Evolutionary conservation across 1,140 invertebrate species (phyloP), one percentile per base, ranked within the genome.

Genomic region (Phymastichus coffea): DNA sequence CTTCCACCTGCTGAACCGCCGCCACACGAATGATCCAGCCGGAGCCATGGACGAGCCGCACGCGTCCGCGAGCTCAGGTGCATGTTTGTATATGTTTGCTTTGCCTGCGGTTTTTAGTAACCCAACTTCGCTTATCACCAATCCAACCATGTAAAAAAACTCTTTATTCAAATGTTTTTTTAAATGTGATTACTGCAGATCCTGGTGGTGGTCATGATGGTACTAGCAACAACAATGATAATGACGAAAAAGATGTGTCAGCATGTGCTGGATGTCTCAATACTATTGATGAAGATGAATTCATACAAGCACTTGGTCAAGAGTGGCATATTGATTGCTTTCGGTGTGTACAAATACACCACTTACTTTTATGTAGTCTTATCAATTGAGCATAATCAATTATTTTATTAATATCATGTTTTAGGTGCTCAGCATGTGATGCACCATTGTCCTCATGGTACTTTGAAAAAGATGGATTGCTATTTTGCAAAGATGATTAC

Each of bases 401-500:
- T 46, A 41, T 53, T 35, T 57, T 3, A 38, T 22, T 56, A 25
- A 26, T 46, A 7, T 41, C 7, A 9, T 19, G 19, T 9, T 44
- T 7, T 68, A 93, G 92, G 73, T 95, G 94, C 78, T 94, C 91
- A 20, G 90, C 88, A 0, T 96, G 94, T 77, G 90, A 93, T 76
- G 83, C 83, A 10, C 82, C 87, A 41, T 78, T 96, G n/a, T 89
- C 89, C 4, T 90, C 86, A 59, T 96, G 93, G 93, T 95, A 95
- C 77, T 94, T 95, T 79, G 93, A 96, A 79, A 95, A 94, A 71
- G 88, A 92, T 76, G 93, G 93, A 0, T 71, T 93, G 40, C 80
- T 95, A 12, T 95, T 93, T 79, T 97, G 94, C 69, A 91, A 92
- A 71, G 84, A 88, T 66, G 93, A 97, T 75, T 97, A 95, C 72